These are phyloP conservation scores for Drosophila murphyi DNA, from an alignment of 1,140 invertebrate genomes.

Conservation along the genomic window DNA sequence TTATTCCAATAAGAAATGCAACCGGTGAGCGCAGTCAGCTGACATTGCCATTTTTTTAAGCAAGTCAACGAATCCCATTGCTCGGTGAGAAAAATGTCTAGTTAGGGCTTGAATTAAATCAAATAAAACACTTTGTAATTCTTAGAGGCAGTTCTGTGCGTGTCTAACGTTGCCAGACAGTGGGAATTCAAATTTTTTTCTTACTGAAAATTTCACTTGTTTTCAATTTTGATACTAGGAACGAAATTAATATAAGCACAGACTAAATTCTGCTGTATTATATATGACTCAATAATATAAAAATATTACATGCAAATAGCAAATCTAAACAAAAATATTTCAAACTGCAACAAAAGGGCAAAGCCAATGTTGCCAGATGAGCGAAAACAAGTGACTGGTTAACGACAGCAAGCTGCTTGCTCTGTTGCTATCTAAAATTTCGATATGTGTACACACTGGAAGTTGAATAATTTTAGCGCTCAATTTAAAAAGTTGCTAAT, in stretches of 20 bases:
- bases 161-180: background rate
- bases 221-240: too few relatives aligned
- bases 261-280: too few relatives aligned
- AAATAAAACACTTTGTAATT: background rate
- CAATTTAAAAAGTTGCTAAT: conserved; percentile 6
- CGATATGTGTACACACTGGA: conserved; percentile 3
- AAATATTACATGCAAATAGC: too few relatives aligned
- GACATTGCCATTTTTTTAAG: background rate
- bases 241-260: too few relatives aligned
- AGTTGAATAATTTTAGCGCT: too few relatives aligned
- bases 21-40: conserved; percentile 30
- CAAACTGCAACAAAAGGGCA: background rate
- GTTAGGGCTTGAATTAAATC: too few relatives aligned
- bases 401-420: conserved; percentile 6
- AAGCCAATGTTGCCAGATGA: conserved; percentile 17
- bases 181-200: background rate
- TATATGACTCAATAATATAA: too few relatives aligned
- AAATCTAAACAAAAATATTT: too few relatives aligned
- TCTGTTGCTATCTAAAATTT: background rate
- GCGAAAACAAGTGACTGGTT: background rate
- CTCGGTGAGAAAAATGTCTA: too few relatives aligned
- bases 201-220: too few relatives aligned
- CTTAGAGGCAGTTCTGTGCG: too few relatives aligned
- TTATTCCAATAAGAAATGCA: conserved; percentile 30
- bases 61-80: too few relatives aligned